Percentiles rank a stretch among this genome's conserved stretches.
These are phyloP conservation scores for Urocynchramus pylzowi DNA, from an alignment of 2,113 vertebrate genomes.

Conservation along the genomic window DNA sequence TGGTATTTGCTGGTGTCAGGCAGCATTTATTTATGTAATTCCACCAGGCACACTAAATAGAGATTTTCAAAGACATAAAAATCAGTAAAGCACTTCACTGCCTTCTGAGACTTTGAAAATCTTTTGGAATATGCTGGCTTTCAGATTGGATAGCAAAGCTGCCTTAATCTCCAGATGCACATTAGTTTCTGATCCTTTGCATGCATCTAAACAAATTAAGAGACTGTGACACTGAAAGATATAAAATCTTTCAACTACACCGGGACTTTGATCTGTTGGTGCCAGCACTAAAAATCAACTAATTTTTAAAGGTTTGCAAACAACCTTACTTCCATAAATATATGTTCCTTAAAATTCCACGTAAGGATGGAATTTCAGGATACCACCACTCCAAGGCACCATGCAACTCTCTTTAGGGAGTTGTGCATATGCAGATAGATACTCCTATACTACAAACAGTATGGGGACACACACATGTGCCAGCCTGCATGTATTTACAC, in stretches of 20 bases:
- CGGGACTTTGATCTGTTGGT: background rate
- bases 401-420: background rate
- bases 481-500: background rate
- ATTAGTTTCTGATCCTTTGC: background rate
- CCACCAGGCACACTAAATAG: constrained; percentile 10
- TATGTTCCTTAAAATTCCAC: background rate
- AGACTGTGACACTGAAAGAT: constrained; percentile 1
- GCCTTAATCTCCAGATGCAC: constrained; percentile 5
- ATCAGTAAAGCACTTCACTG: constrained; percentile 31
- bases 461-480: background rate
- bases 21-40: background rate
- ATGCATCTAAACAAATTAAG: constrained; percentile 43
- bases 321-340: background rate
- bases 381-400: background rate
- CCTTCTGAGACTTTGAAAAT: constrained; percentile 26
- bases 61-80: constrained; percentile 54
- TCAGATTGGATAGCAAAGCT: constrained; percentile 5
- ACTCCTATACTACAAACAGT: background rate
- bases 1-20: background rate
- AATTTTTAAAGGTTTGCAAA: background rate
- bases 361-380: background rate
- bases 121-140: background rate
- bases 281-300: background rate
- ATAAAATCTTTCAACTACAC: constrained; percentile 13
- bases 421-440: background rate